A percentile compares a stretch with the other conserved stretches of the same genome.
Evolutionary conservation across 2,113 vertebrate species (phyloP).

Genomic region (Myrmecobius fasciatus): DNA sequence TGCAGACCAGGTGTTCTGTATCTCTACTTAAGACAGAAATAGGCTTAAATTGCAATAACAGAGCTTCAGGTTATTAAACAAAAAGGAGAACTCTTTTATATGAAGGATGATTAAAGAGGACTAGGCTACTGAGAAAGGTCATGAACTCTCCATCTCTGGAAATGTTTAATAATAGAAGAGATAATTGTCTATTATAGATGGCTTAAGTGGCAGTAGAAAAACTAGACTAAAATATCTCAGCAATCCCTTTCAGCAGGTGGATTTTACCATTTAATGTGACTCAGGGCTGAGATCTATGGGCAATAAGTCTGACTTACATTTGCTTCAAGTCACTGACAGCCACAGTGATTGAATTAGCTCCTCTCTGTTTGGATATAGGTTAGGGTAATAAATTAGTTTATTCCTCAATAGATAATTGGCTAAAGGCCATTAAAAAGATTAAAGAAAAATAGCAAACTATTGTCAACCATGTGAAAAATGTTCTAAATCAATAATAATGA

Average conservation of each 20-base stretch:
- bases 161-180: neutral
- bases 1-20: slow-evolving; percentile 8
- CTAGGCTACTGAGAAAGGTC: neutral
- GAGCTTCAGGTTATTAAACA: neutral
- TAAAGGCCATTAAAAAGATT: neutral
- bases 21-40: slow-evolving; percentile 2
- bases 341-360: neutral
- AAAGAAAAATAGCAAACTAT: neutral
- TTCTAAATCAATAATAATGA: neutral
- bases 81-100: neutral
- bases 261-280: neutral
- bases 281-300: neutral
- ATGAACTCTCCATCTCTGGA: fast-evolving
- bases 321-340: neutral
- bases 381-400: neutral
- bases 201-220: neutral
- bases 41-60: neutral
- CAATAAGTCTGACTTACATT: neutral
- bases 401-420: neutral
- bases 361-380: neutral
- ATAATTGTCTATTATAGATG: too few relatives aligned
- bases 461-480: neutral
- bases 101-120: neutral
- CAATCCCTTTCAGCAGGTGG: neutral
- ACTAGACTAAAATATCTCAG: neutral